Percentiles rank a stretch among this genome's conserved stretches.
phyloP scores from a whole-genome alignment of 2,888 invertebrate species.

The Brachypalpus laphriformis region DNA sequence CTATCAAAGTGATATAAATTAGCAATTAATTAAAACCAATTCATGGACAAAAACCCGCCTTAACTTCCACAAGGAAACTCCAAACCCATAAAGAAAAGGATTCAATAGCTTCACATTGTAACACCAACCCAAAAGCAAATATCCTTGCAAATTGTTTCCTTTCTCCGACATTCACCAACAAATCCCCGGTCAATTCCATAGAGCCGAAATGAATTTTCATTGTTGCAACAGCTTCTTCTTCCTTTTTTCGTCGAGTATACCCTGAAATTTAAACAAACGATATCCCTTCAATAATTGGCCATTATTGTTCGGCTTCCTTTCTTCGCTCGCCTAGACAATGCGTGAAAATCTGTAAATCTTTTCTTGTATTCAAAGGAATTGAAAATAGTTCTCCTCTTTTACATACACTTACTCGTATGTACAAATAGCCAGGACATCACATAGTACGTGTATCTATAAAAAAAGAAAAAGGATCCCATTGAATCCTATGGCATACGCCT shows the following conservation, averaged over 20 bases:
- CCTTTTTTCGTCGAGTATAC: not conserved
- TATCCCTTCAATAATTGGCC: conserved; percentile 59
- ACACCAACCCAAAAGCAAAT: conserved; percentile 11
- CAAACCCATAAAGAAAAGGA: conserved; percentile 25
- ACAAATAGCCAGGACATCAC: not conserved
- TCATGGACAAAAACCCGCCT: not conserved
- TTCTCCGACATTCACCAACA: not conserved
- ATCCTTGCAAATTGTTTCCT: conserved; percentile 42
- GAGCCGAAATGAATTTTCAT: conserved; percentile 33
- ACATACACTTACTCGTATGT: not conserved
- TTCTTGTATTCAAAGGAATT: conserved; percentile 35
- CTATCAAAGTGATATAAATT: not conserved
- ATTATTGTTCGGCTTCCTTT: conserved; percentile 33
- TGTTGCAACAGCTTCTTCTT: conserved; percentile 19
- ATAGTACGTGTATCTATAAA: not conserved
- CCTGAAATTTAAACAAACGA: conserved; percentile 59
- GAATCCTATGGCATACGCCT: conserved; percentile 21
- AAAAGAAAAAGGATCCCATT: not conserved
- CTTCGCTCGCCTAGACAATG: not conserved
- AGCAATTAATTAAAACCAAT: conserved; percentile 21
- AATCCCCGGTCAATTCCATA: conserved; percentile 38
- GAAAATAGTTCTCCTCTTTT: conserved; percentile 33
- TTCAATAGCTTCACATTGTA: conserved; percentile 45
- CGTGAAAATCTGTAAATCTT: conserved; percentile 54
- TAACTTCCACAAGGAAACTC: not conserved